These are phyloP conservation scores for Pycnonotus jocosus DNA, from an alignment of 2,113 vertebrate genomes.

Conservation along the genomic window DNA sequence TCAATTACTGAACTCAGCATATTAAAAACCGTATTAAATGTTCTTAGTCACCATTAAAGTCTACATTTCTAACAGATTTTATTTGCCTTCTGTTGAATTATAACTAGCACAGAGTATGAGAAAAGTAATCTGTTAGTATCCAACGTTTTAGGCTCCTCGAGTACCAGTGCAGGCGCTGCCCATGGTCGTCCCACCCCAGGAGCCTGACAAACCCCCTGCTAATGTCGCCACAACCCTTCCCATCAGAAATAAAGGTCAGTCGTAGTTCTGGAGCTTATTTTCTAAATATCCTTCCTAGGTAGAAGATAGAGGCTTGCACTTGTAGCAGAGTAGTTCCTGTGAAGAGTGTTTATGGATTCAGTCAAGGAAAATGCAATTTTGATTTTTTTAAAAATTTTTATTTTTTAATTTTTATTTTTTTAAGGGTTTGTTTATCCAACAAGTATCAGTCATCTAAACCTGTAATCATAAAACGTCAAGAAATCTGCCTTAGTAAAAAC, in stretches of 20 bases:
- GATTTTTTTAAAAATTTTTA: too few species aligned
- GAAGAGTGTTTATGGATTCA: not conserved
- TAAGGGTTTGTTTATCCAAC: not conserved
- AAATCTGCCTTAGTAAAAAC: conserved; percentile 22
- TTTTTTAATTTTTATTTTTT: not conserved
- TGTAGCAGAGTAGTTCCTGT: not conserved
- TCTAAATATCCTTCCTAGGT: conserved; percentile 30
- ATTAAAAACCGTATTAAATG: accelerated
- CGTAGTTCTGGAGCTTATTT: conserved; percentile 34
- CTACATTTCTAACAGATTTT: conserved; percentile 3
- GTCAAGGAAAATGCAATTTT: not conserved
- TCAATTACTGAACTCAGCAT: not conserved
- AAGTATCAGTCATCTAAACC: conserved; percentile 5
- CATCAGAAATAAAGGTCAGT: conserved; percentile 94
- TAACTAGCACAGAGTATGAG: conserved; percentile 7
- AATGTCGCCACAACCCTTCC: conserved; percentile 89
- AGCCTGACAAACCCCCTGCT: conserved; percentile 96
- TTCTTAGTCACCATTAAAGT: not conserved
- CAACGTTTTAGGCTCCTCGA: conserved; percentile 86
- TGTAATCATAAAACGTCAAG: not conserved
- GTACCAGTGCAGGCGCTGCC: conserved; percentile 99
- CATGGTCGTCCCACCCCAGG: conserved; percentile 98
- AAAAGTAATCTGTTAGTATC: conserved; percentile 46
- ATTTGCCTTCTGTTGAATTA: conserved; percentile 2
- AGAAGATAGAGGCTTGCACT: conserved; percentile 17